Percentiles rank a stretch among this genome's conserved stretches.
Evolutionary conservation across 2,797 vertebrate species (phyloP).

Genomic region (Crocidura indochinensis): DNA sequence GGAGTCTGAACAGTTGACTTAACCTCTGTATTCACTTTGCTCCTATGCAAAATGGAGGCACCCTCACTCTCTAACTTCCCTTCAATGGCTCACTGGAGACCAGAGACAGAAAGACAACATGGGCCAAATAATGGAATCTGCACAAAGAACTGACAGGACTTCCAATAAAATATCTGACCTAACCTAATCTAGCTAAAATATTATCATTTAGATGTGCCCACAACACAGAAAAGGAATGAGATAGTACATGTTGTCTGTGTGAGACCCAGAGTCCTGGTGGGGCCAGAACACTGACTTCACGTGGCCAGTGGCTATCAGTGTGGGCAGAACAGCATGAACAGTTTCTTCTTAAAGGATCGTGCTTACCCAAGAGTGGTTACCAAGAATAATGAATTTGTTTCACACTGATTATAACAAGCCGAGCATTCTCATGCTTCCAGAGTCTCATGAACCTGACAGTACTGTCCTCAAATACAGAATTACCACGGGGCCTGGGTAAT

Average conservation of each 20-base stretch:
- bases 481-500: not conserved
- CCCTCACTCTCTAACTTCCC: not conserved
- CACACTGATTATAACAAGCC: not conserved
- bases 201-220: conserved; percentile 26
- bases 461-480: not conserved
- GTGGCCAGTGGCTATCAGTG: not conserved
- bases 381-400: not conserved
- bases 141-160: conserved; percentile 27
- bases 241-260: no score
- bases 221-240: not conserved
- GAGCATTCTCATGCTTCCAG: not conserved
- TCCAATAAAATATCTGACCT: conserved; percentile 34
- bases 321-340: not conserved
- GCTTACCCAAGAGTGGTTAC: not conserved
- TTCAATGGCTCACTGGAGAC: not conserved
- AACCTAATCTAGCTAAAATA: conserved; percentile 8
- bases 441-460: not conserved
- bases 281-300: accelerated
- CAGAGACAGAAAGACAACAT: not conserved
- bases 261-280: not conserved
- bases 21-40: conserved; percentile 31
- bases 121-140: not conserved
- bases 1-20: not conserved
- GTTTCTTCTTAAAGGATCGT: not conserved
- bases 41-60: not conserved